Evolutionary conservation across 2,888 invertebrate genomes (phyloP), one percentile per base, ranked within the genome.

Genomic region (Eristalis pertinax): DNA sequence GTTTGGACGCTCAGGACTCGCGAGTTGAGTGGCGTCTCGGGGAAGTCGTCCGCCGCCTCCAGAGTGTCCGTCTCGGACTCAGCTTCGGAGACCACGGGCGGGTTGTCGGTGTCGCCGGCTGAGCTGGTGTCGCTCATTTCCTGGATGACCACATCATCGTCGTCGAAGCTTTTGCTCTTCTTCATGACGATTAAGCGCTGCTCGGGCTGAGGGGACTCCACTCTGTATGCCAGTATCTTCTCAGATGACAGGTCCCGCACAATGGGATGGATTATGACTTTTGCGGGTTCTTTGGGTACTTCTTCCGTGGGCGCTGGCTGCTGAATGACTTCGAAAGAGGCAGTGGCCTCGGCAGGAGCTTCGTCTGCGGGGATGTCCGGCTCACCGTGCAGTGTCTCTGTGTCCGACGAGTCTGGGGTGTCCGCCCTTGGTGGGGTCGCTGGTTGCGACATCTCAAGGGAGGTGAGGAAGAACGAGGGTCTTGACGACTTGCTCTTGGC

Each of bases 51-150:
- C 7, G 63, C 35, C 89, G 90, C 80, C 89, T 90, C 81, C 0
- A 90, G 90, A 26, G 90, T 88, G 80, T 91, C 91, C 69, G 91
- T 88, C 26, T 95, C 95, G 90, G 96, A 96, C 62, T 95, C 94
- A 29, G 94, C 95, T 91, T 96, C 96, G 56, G 95, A 94, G 15
- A 96, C 94, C 32, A 96, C 91, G 13, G 95, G 93, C 89, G 94
- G 94, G 89, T 93, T 93, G 77, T 94, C 94, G 75, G 93, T 92
- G 73, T 93, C 91, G 58, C 93, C 91, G 5, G 89, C 79, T 4
- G 91, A 92, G 35, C 92, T 92, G 60, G 90, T 91, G 70, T 93
- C 93, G 81, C 92, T 92, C 35, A 92, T 89, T 77, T 93, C 93
- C 72, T 93, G 92, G 32, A 93, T 93, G 3, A 88, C 70, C 0